Evolutionary conservation across 2,888 invertebrate genomes (phyloP).

Genomic region (Drosophila mimetica): DNA sequence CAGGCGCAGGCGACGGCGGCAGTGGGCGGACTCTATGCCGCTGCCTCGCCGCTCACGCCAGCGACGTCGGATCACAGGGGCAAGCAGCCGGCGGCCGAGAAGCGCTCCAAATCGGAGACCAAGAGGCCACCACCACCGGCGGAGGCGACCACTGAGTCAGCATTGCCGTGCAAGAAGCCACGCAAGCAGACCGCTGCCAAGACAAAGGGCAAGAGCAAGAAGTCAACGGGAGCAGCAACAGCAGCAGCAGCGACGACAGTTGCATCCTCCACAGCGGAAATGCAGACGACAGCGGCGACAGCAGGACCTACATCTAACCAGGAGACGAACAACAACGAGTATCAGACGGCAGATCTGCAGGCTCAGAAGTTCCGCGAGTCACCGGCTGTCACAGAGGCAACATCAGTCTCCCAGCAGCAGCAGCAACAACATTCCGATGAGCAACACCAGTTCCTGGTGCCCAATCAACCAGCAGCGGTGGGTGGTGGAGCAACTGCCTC

Average conservation of each 20-base stretch:
- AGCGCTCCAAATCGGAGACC: constrained; percentile 85
- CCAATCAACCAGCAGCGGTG: constrained; percentile 55
- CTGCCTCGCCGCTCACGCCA: constrained; percentile 49
- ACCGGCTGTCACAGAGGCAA: constrained; percentile 24
- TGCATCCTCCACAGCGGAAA: background rate
- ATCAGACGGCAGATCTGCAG: constrained; percentile 60
- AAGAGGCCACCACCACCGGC: constrained; percentile 83
- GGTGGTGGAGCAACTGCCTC: constrained; percentile 24
- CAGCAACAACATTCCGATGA: constrained; percentile 73
- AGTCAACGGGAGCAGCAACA: constrained; percentile 8
- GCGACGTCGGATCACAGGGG: constrained; percentile 23
- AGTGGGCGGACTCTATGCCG: constrained; percentile 52
- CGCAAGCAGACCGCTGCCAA: constrained; percentile 50
- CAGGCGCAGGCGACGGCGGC: constrained; percentile 4
- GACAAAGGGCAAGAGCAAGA: constrained; percentile 46
- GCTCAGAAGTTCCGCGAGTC: constrained; percentile 46
- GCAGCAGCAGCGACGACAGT: background rate
- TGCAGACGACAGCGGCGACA: background rate
- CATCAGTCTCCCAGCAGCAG: constrained; percentile 44
- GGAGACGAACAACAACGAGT: constrained; percentile 78
- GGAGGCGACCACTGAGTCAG: constrained; percentile 4
- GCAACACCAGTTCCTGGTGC: constrained; percentile 79
- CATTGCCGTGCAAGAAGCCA: constrained; percentile 57
- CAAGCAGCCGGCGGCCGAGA: constrained; percentile 52
- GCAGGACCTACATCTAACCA: constrained; percentile 4